Evolutionary conservation across 2,113 vertebrate species (phyloP).

Genomic region (Miniopterus natalensis): DNA sequence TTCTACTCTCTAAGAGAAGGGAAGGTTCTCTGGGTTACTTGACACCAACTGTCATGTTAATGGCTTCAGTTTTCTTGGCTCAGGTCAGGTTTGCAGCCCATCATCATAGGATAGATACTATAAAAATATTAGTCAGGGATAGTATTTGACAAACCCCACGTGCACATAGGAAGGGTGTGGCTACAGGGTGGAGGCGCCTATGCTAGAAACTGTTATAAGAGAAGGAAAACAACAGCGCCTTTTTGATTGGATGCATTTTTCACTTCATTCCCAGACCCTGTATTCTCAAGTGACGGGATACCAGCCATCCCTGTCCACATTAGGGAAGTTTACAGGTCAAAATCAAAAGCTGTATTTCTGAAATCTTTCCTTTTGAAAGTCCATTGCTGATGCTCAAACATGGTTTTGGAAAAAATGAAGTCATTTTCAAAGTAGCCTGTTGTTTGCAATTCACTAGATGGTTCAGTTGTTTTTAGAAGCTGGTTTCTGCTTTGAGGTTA

Average conservation of each 20-base stretch:
- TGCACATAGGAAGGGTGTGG: not conserved
- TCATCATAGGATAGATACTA: not conserved
- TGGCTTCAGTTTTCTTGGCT: not conserved
- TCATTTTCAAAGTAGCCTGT: not conserved
- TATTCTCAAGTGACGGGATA: not conserved
- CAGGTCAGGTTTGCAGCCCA: not conserved
- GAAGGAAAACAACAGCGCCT: not conserved
- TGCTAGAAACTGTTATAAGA: not conserved
- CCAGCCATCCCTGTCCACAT: not conserved
- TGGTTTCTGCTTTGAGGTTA: constrained; percentile 18
- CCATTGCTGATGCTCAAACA: not conserved
- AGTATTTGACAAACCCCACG: not conserved
- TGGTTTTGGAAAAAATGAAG: not conserved
- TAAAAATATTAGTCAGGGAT: not conserved
- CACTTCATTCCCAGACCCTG: not conserved
- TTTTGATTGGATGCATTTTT: not conserved
- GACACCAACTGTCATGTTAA: not conserved
- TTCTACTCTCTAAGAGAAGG: constrained; percentile 46
- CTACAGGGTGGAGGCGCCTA: not conserved
- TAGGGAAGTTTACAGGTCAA: not conserved
- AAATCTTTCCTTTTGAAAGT: not conserved
- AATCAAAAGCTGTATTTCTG: not conserved
- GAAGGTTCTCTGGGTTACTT: constrained; percentile 31
- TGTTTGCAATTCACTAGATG: not conserved
- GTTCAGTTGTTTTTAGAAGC: not conserved